Conservation (phyloP, 2,113 vertebrate species). For the Sinocyclocheilus anshuiensis region DNA sequence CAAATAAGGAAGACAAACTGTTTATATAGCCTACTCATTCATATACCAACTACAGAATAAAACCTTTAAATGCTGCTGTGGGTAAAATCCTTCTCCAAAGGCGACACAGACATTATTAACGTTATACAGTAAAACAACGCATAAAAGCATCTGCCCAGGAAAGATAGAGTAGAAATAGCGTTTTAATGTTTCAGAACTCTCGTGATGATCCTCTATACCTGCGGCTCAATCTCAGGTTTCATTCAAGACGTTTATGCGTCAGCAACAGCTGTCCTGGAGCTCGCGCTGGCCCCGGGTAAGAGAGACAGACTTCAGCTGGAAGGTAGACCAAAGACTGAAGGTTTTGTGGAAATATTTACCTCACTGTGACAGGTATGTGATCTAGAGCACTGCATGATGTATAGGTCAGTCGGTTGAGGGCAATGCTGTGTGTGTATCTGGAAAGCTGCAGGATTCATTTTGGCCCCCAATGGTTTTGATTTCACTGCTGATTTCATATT, state of each 20-base stretch:
- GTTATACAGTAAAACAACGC: background rate
- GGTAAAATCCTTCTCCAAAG: background rate
- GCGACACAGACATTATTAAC: background rate
- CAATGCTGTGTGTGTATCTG: background rate
- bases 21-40: background rate
- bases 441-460: background rate
- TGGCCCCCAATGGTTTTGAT: background rate
- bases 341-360: conserved; percentile 73
- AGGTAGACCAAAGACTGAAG: conserved; percentile 68
- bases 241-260: conserved; percentile 85
- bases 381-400: conserved; percentile 11
- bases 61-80: background rate
- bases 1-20: background rate
- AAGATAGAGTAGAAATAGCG: background rate
- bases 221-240: conserved; percentile 89
- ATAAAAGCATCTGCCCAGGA: background rate
- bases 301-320: conserved; percentile 67
- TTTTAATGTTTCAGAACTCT: background rate
- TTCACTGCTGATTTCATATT: background rate
- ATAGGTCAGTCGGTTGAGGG: background rate
- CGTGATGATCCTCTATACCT: conserved; percentile 79
- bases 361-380: conserved; percentile 67
- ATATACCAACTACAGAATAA: background rate
- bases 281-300: conserved; percentile 65
- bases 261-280: conserved; percentile 86